Conservation (phyloP, 1,140 invertebrate species). For the Holcopasites calliopsidis region DNA sequence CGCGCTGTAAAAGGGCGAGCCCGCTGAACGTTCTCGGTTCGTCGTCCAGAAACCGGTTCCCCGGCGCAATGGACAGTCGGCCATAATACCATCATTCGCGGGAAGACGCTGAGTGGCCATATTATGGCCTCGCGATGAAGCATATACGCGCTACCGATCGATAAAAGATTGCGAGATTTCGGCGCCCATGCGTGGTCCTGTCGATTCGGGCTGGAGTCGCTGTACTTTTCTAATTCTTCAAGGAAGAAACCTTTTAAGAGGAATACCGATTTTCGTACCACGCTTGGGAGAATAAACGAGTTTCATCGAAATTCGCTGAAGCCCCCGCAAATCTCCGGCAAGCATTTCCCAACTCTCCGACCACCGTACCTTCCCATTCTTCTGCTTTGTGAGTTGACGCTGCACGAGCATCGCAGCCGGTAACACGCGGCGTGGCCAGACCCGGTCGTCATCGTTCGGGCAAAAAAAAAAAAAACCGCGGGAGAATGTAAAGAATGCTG, state of each 20-base stretch:
- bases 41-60: conserved; percentile 63
- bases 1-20: conserved; percentile 4
- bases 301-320: background rate
- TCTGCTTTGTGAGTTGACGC: background rate
- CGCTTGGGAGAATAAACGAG: background rate
- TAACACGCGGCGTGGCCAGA: conserved; percentile 30
- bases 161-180: conserved; percentile 67
- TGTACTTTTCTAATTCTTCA: background rate
- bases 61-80: conserved; percentile 48
- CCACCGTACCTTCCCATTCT: background rate
- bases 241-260: too few relatives aligned
- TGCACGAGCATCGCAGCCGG: background rate
- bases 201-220: background rate
- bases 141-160: conserved; percentile 64
- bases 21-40: conserved; percentile 38
- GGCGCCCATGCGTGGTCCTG: background rate
- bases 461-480: conserved; percentile 70
- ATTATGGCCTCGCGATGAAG: conserved; percentile 64
- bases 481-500: conserved; percentile 76
- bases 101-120: conserved; percentile 52
- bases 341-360: background rate
- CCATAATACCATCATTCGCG: conserved; percentile 60
- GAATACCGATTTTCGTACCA: too few relatives aligned
- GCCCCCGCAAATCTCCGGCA: background rate
- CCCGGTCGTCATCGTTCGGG: conserved; percentile 68